Conservation (phyloP, 1,140 invertebrate genomes). For the Habropoda laboriosa region DNA sequence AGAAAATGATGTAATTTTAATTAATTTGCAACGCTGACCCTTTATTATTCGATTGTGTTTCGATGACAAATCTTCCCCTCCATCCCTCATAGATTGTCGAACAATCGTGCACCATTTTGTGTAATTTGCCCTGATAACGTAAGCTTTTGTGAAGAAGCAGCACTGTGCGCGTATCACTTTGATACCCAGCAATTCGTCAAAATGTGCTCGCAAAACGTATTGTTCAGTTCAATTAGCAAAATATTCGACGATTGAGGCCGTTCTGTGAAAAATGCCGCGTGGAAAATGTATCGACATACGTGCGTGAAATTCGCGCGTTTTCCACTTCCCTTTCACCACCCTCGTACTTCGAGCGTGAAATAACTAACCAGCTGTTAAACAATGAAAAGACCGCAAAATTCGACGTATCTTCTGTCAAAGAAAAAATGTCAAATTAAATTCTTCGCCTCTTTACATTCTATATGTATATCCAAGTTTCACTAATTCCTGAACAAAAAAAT, state of each 20-base stretch:
- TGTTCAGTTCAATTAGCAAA: not conserved
- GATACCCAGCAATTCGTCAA: not conserved
- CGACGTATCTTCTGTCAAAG: no score
- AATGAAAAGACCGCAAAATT: no score
- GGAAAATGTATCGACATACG: not conserved
- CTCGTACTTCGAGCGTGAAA: no score
- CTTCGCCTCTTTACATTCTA: no score
- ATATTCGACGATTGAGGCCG: not conserved
- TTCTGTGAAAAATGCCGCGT: not conserved
- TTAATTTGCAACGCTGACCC: no score
- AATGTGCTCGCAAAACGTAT: not conserved
- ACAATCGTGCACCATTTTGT: constrained; percentile 4
- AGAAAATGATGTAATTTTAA: no score
- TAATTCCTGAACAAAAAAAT: no score
- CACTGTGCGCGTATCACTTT: not conserved
- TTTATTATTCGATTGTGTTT: not conserved
- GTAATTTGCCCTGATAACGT: not conserved
- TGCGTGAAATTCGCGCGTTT: not conserved
- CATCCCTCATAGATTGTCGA: no score
- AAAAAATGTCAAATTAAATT: no score
- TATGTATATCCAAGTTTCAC: no score
- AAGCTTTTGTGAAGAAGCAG: not conserved
- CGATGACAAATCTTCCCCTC: not conserved
- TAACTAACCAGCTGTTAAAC: no score
- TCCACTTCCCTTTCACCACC: no score